Base-by-base conservation (phyloP, 2,888 invertebrate genomes). In the Euzophera pinguis region DNA sequence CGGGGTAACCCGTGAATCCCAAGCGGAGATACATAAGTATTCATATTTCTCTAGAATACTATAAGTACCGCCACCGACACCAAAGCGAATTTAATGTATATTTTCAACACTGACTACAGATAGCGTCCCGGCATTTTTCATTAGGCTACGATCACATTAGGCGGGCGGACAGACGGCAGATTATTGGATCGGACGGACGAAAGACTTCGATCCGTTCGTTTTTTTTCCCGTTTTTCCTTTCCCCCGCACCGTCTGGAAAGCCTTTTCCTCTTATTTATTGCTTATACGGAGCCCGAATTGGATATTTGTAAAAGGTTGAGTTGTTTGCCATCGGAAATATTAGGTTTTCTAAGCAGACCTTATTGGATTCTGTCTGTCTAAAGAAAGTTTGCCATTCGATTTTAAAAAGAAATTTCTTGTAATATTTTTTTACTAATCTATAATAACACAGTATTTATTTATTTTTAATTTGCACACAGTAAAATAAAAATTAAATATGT, bases 251-350 rank as follows among this genome's bases (percentile, higher is more conserved):
- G 88, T 88, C 89, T 88, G 87, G 88, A 76, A 88, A 87, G 84
- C 83, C 86, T 85, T 89, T 86, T 85, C 88, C 88, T 82, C 85
- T 88, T 90, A 90, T 90, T 90, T 90, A 90, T 90, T 89, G 89
- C 89, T 88, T 90, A 88, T 89, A 87, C 88, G 87, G 76, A 82
- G 75, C 78, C 78, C 80, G 85, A 88, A 89, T 88, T 85, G 88
- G 87, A 87, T 87, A 86, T 88, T 88, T 85, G 85, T 82, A 75
- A 85, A 81, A 87, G 84, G 81, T 84, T 80, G 78, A 78, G 73
- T 73, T 79, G 78, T 82, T 81, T 75, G 70, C 71, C 71, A 67
- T 79, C 78, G 75, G 79, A 76, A 81, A 78, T 83, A 78, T 82
- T 77, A 75, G 70, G 69, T 72, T 75, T 60, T 61, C 13, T 27